A percentile compares a stretch with the other conserved stretches of the same genome.
These are phyloP conservation scores for Oxygymnocypris stewartii DNA, from an alignment of 2,113 vertebrate genomes.

Conservation along the genomic window DNA sequence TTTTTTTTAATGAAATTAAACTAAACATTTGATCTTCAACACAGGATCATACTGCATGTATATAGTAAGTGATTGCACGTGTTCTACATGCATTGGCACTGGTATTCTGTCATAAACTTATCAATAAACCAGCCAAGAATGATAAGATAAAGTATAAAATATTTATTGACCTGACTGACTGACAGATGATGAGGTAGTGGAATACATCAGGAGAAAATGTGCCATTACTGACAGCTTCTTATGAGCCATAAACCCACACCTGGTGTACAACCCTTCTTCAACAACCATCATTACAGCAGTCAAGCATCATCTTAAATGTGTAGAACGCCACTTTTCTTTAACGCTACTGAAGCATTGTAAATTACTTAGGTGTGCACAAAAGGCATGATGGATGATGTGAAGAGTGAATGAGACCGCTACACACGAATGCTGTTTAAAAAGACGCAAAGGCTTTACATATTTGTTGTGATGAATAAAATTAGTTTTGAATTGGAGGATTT, in stretches of 20 bases:
- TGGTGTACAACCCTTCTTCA: background rate
- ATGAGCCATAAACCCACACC: background rate
- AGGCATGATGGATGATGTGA: conserved; percentile 40
- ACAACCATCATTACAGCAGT: background rate
- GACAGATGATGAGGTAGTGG: conserved; percentile 6
- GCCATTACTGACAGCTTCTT: conserved; percentile 8
- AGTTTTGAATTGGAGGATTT: background rate
- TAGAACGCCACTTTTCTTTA: background rate
- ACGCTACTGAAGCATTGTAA: background rate
- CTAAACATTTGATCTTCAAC: background rate
- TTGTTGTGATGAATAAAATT: background rate
- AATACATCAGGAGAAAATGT: conserved; percentile 19
- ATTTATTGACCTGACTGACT: background rate
- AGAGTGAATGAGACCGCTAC: conserved; percentile 17
- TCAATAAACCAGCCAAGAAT: conserved; percentile 8
- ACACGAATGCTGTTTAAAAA: background rate
- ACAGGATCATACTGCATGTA: background rate
- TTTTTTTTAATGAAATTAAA: background rate
- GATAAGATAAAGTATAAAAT: conserved; percentile 14
- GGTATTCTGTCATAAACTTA: background rate
- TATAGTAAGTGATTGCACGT: background rate
- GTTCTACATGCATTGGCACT: background rate
- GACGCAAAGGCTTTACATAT: background rate
- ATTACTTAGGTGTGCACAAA: background rate
- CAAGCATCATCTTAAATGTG: background rate